These are phyloP conservation scores for Zalophus californianus DNA, from an alignment of 2,797 vertebrate species.

Conservation along the genomic window DNA sequence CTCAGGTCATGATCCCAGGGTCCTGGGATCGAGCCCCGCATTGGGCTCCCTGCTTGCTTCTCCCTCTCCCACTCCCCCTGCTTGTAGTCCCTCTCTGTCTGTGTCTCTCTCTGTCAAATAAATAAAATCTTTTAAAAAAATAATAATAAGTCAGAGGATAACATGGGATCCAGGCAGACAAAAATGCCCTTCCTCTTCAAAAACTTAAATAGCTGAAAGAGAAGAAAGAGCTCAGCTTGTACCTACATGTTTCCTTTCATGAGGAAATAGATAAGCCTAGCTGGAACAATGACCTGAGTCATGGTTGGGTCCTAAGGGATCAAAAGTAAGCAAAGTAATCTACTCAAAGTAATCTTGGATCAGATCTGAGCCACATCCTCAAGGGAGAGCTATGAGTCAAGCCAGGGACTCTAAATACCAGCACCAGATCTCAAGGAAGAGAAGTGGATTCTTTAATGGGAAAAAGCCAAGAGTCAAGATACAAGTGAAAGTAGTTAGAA, in stretches of 20 bases:
- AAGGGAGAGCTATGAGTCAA: neutral
- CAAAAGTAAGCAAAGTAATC: neutral
- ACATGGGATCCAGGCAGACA: neutral
- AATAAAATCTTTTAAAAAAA: no score
- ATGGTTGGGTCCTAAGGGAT: neutral
- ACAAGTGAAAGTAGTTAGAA: neutral
- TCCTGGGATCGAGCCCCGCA: no score
- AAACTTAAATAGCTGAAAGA: neutral
- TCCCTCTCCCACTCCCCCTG: no score
- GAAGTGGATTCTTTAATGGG: neutral
- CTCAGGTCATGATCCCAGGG: no score
- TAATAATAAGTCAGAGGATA: neutral
- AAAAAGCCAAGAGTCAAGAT: neutral
- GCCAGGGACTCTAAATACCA: neutral
- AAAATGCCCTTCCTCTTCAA: conserved; percentile 40
- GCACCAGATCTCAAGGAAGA: neutral
- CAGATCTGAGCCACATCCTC: neutral
- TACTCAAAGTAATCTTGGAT: neutral
- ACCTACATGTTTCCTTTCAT: neutral
- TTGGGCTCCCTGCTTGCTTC: no score
- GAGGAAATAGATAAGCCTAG: neutral
- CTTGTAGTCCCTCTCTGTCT: no score
- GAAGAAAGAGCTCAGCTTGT: conserved; percentile 25
- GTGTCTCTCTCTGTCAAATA: no score
- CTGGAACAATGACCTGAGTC: neutral